These are phyloP conservation scores for Manacus vitellinus DNA, from an alignment of 2,113 vertebrate species.

Conservation along the genomic window DNA sequence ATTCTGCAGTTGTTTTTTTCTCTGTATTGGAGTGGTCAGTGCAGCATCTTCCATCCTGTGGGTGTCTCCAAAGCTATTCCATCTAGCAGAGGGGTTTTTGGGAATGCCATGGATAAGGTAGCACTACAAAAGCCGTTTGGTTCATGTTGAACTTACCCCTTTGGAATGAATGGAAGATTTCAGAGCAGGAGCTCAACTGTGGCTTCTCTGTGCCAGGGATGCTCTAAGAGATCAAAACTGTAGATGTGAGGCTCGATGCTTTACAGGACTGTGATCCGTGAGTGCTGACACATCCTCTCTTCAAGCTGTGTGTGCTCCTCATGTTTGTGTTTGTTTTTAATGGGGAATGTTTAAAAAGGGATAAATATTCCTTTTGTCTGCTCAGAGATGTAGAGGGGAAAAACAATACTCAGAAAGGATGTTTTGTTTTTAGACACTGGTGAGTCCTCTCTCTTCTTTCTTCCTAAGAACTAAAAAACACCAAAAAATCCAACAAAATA, in stretches of 20 bases:
- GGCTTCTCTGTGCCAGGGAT: background rate
- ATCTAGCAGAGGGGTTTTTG: background rate
- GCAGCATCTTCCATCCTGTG: background rate
- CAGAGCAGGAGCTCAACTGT: background rate
- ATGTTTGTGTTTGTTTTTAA: conserved; percentile 34
- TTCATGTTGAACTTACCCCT: rapidly evolving
- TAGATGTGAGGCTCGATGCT: background rate
- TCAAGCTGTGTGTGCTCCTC: conserved; percentile 28
- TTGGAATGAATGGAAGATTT: background rate
- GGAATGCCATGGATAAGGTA: rapidly evolving
- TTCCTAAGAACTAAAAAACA: background rate
- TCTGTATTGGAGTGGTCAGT: background rate
- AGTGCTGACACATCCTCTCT: conserved; percentile 16
- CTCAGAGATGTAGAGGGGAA: background rate
- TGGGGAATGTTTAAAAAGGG: conserved; percentile 33
- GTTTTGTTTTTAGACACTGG: conserved; percentile 1
- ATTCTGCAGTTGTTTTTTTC: background rate
- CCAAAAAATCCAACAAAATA: background rate
- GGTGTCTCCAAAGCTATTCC: background rate
- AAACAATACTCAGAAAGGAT: background rate
- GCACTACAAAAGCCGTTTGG: rapidly evolving
- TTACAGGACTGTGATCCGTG: conserved; percentile 25
- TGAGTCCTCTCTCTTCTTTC: background rate
- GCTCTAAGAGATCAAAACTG: background rate
- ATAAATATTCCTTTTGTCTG: conserved; percentile 48